These are phyloP conservation scores for Terrapene triunguis DNA, from an alignment of 2,113 vertebrate species.

Conservation along the genomic window DNA sequence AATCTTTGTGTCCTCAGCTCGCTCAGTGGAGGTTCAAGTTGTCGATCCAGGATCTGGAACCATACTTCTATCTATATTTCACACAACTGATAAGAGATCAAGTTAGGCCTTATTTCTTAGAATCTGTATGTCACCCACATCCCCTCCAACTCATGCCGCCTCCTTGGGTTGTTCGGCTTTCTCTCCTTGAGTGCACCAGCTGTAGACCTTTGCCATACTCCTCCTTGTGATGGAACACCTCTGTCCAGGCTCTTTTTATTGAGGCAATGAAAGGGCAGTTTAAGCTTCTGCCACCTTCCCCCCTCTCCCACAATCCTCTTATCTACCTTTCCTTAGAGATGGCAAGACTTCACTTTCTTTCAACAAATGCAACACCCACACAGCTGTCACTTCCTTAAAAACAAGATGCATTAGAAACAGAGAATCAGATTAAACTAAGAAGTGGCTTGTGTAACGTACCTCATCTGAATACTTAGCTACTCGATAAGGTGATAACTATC, in stretches of 20 bases:
- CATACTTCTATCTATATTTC: not conserved
- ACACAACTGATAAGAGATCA: rapidly evolving
- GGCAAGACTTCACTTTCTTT: not conserved
- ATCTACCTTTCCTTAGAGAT: not conserved
- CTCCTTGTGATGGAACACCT: not conserved
- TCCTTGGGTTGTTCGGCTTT: not conserved
- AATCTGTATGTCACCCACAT: not conserved
- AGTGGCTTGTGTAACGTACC: not conserved
- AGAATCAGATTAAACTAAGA: not conserved
- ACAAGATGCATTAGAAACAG: not conserved
- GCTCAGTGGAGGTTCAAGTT: not conserved
- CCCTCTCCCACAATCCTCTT: not conserved
- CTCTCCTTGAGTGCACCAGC: not conserved
- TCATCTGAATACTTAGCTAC: not conserved
- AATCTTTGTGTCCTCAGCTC: not conserved
- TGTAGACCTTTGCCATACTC: not conserved
- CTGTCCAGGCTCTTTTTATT: not conserved
- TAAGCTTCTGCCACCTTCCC: not conserved
- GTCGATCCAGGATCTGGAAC: not conserved
- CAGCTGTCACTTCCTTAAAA: not conserved
- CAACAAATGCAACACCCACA: not conserved
- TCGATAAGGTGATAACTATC: not conserved
- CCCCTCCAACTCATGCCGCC: not conserved
- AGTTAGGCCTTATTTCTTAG: not conserved
- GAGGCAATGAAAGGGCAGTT: not conserved